phyloP scores from a whole-genome alignment of 2,113 vertebrate species.

The Cariama cristata region DNA sequence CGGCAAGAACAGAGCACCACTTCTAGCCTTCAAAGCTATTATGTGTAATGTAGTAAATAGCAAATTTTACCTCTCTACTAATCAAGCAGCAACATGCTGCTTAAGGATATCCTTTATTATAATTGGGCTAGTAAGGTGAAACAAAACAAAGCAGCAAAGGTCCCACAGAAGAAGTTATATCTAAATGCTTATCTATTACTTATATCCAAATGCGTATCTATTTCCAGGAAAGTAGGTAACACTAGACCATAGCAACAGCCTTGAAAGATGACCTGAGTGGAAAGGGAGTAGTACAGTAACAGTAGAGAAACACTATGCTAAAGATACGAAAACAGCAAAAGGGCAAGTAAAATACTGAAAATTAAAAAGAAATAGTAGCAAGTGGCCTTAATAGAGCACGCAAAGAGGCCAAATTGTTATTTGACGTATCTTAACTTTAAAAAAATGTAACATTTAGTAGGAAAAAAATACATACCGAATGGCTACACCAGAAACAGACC shows the following conservation, averaged over 20 bases:
- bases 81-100: neutral
- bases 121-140: neutral
- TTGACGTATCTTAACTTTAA: neutral
- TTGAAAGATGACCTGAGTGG: neutral
- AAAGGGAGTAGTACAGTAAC: neutral
- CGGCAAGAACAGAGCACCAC: neutral
- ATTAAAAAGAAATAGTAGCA: neutral
- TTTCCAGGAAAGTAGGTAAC: neutral
- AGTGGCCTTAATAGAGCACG: neutral
- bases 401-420: neutral
- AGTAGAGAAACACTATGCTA: neutral
- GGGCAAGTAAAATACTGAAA: neutral
- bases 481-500: neutral
- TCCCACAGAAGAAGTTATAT: neutral
- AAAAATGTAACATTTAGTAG: neutral
- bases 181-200: neutral
- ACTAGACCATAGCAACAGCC: neutral
- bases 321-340: neutral
- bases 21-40: neutral
- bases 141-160: neutral
- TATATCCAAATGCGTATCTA: neutral
- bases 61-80: neutral
- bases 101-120: neutral
- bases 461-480: neutral
- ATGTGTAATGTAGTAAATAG: accelerated